These are phyloP conservation scores for Mustela lutreola DNA, from an alignment of 2,113 vertebrate species.

Conservation along the genomic window DNA sequence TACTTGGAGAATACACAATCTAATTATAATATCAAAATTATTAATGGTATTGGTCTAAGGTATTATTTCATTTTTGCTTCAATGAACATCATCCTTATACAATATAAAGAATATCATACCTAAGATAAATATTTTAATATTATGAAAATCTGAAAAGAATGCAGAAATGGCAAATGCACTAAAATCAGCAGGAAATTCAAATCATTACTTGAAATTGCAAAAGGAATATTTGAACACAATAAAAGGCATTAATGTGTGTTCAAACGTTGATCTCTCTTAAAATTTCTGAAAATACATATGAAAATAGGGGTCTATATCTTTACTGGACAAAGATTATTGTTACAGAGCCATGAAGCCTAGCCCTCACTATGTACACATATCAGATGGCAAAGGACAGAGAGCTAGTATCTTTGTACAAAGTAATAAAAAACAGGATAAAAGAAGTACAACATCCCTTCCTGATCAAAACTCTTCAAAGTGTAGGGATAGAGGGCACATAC, in stretches of 20 bases:
- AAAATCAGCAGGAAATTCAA: not conserved
- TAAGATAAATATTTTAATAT: slow-evolving; percentile 20
- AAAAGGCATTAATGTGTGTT: not conserved
- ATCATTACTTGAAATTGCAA: not conserved
- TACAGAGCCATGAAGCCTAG: not conserved
- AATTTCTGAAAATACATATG: not conserved
- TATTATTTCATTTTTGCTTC: not conserved
- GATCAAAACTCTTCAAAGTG: no score
- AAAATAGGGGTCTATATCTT: not conserved
- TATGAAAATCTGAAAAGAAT: not conserved
- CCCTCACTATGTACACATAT: not conserved
- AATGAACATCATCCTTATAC: not conserved
- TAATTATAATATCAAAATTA: not conserved
- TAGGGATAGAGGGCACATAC: no score
- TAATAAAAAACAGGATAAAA: not conserved
- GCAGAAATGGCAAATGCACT: not conserved
- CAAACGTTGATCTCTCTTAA: not conserved
- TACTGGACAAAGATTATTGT: not conserved
- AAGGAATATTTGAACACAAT: not conserved
- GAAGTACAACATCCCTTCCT: no score
- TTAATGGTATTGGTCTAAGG: not conserved
- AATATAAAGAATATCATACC: not conserved
- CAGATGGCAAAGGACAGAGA: not conserved
- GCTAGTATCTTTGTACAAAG: not conserved
- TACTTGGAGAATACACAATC: not conserved